phyloP scores from a whole-genome alignment of 2,113 vertebrate species.

The Bostrychus sinensis region DNA sequence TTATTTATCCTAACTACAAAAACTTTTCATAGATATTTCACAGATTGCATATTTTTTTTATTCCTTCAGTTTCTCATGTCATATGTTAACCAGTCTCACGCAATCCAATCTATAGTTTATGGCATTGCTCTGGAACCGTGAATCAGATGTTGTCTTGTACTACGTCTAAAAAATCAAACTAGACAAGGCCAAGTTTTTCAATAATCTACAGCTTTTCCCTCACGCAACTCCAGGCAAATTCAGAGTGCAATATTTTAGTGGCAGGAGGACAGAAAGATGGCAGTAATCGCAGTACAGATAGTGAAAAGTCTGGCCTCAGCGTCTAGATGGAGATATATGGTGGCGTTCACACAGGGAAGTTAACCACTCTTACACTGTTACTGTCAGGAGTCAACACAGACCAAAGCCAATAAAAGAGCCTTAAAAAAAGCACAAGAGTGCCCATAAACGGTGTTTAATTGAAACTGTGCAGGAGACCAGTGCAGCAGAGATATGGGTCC shows the following conservation, averaged over 20 bases:
- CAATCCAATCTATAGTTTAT: background rate
- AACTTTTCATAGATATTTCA: background rate
- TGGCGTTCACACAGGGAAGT: conserved; percentile 38
- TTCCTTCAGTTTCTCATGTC: background rate
- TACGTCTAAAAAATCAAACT: background rate
- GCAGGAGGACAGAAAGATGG: conserved; percentile 39
- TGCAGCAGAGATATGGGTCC: conserved; percentile 49
- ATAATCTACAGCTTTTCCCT: conserved; percentile 19
- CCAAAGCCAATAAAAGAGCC: conserved; percentile 63
- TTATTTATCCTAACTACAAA: background rate
- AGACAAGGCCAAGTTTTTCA: background rate
- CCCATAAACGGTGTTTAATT: conserved; percentile 78
- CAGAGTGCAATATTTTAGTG: conserved; percentile 28
- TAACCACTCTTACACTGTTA: conserved; percentile 44
- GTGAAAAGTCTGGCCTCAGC: conserved; percentile 24
- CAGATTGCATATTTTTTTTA: background rate
- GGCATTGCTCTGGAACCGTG: background rate
- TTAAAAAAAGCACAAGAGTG: conserved; percentile 45
- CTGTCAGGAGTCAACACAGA: conserved; percentile 68
- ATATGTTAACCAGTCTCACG: background rate
- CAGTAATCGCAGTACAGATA: conserved; percentile 10
- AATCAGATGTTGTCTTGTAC: conserved; percentile 1
- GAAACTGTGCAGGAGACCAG: conserved; percentile 69
- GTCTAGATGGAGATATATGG: conserved; percentile 61
- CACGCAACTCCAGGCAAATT: conserved; percentile 1